Evolutionary conservation across 1,140 invertebrate species (phyloP).

Genomic region (Hyposmocoma kahamanoa): DNA sequence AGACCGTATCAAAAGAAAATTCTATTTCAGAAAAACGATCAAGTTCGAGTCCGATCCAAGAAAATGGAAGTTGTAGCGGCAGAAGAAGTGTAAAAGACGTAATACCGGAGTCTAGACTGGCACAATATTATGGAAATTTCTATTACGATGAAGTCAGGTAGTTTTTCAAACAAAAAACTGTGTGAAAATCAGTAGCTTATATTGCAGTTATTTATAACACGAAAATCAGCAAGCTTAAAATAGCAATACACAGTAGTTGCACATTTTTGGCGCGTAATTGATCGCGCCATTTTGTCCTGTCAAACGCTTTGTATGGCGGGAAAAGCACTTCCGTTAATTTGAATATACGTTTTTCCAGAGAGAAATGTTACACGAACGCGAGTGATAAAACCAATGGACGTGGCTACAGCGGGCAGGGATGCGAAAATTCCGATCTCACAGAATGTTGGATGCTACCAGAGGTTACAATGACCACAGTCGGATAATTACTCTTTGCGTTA

Average conservation of each 20-base stretch:
- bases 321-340: not conserved
- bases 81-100: slow-evolving; percentile 55
- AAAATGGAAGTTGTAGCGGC: slow-evolving; percentile 40
- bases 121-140: slow-evolving; percentile 61
- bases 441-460: slow-evolving; percentile 68
- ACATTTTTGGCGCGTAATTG: not conserved
- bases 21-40: slow-evolving; percentile 37
- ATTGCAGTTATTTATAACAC: too few species aligned
- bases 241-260: too few species aligned
- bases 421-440: slow-evolving; percentile 54
- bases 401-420: slow-evolving; percentile 39
- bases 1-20: too few species aligned
- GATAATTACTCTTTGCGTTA: too few species aligned
- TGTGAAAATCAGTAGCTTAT: too few species aligned
- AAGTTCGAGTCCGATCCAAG: slow-evolving; percentile 34
- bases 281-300: not conserved
- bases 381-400: slow-evolving; percentile 39
- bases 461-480: too few species aligned
- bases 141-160: slow-evolving; percentile 64
- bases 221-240: too few species aligned
- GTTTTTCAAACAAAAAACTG: too few species aligned
- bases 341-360: slow-evolving; percentile 35
- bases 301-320: not conserved
- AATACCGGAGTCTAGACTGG: slow-evolving; percentile 62
- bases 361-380: slow-evolving; percentile 52